A percentile compares a stretch with the other conserved stretches of the same genome.
These are phyloP conservation scores for Lacerta agilis DNA, from an alignment of 2,797 vertebrate species.

Conservation along the genomic window DNA sequence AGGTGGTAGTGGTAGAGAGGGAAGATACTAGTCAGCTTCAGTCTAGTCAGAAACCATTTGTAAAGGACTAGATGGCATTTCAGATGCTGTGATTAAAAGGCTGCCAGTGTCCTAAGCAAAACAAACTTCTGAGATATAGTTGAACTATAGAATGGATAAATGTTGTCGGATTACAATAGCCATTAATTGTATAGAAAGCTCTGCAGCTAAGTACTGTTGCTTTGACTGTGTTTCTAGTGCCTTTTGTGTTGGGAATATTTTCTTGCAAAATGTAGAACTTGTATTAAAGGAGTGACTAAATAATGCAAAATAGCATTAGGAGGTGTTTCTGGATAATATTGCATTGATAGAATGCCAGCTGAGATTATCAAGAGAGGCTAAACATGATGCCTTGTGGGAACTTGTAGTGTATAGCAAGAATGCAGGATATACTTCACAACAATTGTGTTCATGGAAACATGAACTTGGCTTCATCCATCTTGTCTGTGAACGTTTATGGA, in stretches of 20 bases:
- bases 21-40: background rate
- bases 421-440: background rate
- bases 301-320: background rate
- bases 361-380: background rate
- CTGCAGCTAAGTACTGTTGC: background rate
- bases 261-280: background rate
- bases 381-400: background rate
- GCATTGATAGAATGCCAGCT: background rate
- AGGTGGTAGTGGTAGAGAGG: background rate
- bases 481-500: background rate
- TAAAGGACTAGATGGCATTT: background rate
- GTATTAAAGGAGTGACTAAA: background rate
- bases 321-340: background rate
- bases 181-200: background rate
- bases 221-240: background rate
- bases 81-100: background rate
- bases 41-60: background rate
- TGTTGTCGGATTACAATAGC: background rate
- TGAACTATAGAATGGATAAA: background rate
- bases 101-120: background rate
- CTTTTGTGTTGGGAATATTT: background rate
- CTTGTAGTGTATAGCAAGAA: too few relatives aligned
- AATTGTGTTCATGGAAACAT: background rate
- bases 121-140: background rate
- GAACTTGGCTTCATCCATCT: background rate